Conservation (phyloP, 2,888 invertebrate species). For the Lymantria dispar region DNA sequence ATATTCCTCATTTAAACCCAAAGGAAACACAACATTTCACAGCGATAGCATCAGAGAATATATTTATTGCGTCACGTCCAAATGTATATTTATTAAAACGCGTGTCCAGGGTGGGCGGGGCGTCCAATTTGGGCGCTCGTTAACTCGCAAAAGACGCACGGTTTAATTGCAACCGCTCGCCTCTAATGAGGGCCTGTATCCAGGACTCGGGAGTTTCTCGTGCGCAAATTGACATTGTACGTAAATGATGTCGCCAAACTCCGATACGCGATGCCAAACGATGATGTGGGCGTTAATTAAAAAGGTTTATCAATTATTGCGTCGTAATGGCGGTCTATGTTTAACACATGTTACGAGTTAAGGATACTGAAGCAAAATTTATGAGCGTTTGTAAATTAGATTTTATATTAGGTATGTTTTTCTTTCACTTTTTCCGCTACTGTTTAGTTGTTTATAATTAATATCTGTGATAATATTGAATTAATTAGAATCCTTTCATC, state of each 20-base stretch:
- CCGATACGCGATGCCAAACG: slow-evolving; percentile 48
- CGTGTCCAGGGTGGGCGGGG: slow-evolving; percentile 62
- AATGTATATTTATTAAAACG: slow-evolving; percentile 61
- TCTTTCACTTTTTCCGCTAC: too few species aligned
- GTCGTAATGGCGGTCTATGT: slow-evolving; percentile 5
- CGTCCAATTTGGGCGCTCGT: slow-evolving; percentile 77
- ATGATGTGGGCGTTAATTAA: slow-evolving; percentile 35
- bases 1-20: slow-evolving; percentile 29
- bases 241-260: slow-evolving; percentile 68
- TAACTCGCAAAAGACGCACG: slow-evolving; percentile 78
- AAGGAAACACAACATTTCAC: slow-evolving; percentile 32
- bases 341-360: background rate
- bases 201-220: slow-evolving; percentile 57
- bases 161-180: slow-evolving; percentile 78
- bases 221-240: slow-evolving; percentile 77
- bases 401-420: too few species aligned
- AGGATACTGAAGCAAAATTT: slow-evolving; percentile 3
- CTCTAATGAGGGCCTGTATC: slow-evolving; percentile 76
- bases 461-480: too few species aligned
- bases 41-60: slow-evolving; percentile 41
- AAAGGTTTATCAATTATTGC: slow-evolving; percentile 26
- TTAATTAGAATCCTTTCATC: too few species aligned
- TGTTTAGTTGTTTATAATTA: too few species aligned
- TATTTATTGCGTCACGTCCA: slow-evolving; percentile 49
- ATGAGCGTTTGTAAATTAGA: background rate